Base-by-base conservation (phyloP, 1,140 invertebrate species). In the Drosophila kohkoa region DNA sequence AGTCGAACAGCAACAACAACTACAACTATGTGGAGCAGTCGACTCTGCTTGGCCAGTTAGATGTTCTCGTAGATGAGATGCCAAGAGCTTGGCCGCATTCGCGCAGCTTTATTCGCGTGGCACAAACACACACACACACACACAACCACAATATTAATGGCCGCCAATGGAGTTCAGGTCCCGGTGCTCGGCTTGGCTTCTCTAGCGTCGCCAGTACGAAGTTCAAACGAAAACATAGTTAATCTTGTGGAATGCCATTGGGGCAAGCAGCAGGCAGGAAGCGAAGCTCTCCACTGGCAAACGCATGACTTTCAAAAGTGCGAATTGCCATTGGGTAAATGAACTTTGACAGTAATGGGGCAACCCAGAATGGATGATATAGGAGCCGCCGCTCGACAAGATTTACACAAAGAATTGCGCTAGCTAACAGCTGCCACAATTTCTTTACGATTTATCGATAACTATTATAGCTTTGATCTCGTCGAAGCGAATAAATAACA, bases 111-210 rank as follows among this genome's bases (percentile, higher is more conserved):
- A 74, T 74, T 79, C 69, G 79, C 72, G 71, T 87, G 82, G 82
- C 82, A 86, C 64, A 67, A 20, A 20, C 20, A 20, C 20, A 20
- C 20, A 20, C 20, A 25, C 20, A 25, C 20, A 25, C 20, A 25
- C 20, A 25, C 20, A 25, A 25, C 20, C 60, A 59, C 69, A 80
- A 83, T 88, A 88, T 88, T 88, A 88, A 89, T 88, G 83, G 85
- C 83, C 77, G 77, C 77, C 85, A 80, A 75, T 79, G 71, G 77
- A 88, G 85, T 88, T 87, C 82, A 87, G 54, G 20, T 60, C 77
- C 60, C 70, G 72, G 46, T 49, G 35, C 58, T 15, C 43, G 49
- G 20, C 48, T 28, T 25, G 5, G 48, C 10, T n/a, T n/a, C 25
- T 16, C 16, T 11, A 38, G 28, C 41, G n/a, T 48, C 38, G 20